These are phyloP conservation scores for Troides aeacus DNA, from an alignment of 2,888 invertebrate species.

Conservation along the genomic window DNA sequence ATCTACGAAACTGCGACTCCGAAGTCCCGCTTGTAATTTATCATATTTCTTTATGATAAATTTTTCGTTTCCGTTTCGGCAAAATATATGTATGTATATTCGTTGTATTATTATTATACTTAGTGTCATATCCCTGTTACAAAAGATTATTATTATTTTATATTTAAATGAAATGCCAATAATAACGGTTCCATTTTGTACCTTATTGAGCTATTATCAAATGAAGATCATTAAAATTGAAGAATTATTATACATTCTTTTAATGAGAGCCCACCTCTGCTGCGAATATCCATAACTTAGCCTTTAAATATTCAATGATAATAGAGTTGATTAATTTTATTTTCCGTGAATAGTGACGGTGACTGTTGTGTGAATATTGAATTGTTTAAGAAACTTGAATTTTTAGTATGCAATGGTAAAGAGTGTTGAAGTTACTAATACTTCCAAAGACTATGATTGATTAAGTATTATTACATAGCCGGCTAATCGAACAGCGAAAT, in stretches of 20 bases:
- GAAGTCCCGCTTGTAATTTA: conserved; percentile 45
- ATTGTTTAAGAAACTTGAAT: no score
- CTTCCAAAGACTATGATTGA: no score
- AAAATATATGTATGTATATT: conserved; percentile 65
- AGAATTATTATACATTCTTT: conserved; percentile 61
- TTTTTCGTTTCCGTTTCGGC: conserved; percentile 41
- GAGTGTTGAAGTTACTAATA: no score
- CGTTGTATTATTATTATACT: conserved; percentile 64
- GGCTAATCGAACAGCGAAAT: no score
- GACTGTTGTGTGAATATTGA: no score
- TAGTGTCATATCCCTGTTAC: conserved; percentile 69
- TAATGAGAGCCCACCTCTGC: conserved; percentile 50
- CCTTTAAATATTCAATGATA: not conserved
- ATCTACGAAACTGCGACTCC: conserved; percentile 39
- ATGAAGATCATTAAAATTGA: conserved; percentile 66
- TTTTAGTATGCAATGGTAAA: no score
- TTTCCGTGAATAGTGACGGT: no score
- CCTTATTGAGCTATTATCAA: conserved; percentile 64
- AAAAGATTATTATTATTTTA: conserved; percentile 72
- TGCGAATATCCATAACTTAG: not conserved
- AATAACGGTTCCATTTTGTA: conserved; percentile 69
- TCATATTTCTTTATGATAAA: conserved; percentile 62
- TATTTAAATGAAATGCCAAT: conserved; percentile 74
- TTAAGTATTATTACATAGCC: no score
- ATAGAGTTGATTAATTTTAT: not conserved